These are phyloP conservation scores for Chaetodon trifasciatus DNA, from an alignment of 2,797 vertebrate genomes.

Conservation along the genomic window DNA sequence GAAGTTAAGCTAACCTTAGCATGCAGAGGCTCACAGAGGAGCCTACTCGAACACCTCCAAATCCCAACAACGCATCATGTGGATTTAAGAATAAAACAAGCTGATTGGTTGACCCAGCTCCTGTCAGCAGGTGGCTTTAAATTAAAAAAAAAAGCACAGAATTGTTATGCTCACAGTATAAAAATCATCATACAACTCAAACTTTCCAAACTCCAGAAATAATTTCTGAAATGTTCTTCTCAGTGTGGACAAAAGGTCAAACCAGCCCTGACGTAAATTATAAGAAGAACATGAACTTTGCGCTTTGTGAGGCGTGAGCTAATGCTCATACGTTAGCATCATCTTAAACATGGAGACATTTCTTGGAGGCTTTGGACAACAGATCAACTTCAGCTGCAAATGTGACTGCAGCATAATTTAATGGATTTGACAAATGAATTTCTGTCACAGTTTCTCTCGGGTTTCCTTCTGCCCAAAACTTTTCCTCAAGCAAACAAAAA, in stretches of 20 bases:
- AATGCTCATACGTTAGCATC: not conserved
- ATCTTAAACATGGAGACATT: not conserved
- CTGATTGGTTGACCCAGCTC: not conserved
- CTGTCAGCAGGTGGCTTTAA: not conserved
- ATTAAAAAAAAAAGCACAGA: not conserved
- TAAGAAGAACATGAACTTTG: not conserved
- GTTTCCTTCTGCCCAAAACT: not conserved
- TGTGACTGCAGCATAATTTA: not conserved
- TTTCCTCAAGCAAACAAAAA: not conserved
- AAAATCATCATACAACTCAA: not conserved
- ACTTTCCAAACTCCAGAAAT: not conserved
- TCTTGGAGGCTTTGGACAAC: not conserved
- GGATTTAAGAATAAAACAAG: not conserved
- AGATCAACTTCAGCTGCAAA: slow-evolving; percentile 4
- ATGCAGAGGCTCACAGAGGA: not conserved
- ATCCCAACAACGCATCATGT: not conserved
- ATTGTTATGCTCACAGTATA: not conserved
- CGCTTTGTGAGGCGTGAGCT: not conserved
- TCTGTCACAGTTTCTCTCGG: not conserved
- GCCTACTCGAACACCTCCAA: not conserved
- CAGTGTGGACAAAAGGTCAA: not conserved
- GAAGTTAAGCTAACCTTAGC: not conserved
- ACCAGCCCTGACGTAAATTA: not conserved
- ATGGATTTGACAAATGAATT: not conserved
- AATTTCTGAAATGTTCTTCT: not conserved